A percentile compares a stretch with the other conserved stretches of the same genome.
These are phyloP conservation scores for Channa argus DNA, from an alignment of 2,113 vertebrate species.

Conservation along the genomic window DNA sequence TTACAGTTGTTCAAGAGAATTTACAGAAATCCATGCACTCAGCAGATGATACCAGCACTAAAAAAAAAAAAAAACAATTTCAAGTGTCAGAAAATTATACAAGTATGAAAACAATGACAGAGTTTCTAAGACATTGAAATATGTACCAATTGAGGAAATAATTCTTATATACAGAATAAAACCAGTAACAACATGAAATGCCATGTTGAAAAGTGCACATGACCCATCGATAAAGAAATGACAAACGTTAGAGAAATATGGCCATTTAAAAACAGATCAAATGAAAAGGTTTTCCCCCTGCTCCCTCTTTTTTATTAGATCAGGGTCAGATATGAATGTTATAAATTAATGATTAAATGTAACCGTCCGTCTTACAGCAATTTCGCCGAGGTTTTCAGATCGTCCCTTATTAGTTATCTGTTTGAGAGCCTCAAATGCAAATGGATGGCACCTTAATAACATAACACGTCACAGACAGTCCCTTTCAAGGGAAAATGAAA, in stretches of 20 bases:
- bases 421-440: too few relatives aligned
- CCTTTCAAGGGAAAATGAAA: neutral
- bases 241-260: neutral
- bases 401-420: too few relatives aligned
- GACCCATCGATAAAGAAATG: neutral
- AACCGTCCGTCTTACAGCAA: too few relatives aligned
- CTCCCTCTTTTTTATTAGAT: too few relatives aligned
- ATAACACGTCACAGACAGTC: too few relatives aligned
- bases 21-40: neutral
- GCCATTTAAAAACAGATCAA: neutral
- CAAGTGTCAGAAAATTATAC: constrained; percentile 24
- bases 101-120: constrained; percentile 5
- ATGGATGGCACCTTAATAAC: too few relatives aligned
- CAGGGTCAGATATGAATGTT: too few relatives aligned
- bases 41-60: constrained; percentile 1
- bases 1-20: constrained; percentile 42
- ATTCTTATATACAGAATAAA: constrained; percentile 49
- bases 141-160: constrained; percentile 38
- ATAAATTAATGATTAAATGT: too few relatives aligned
- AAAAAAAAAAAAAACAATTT: constrained; percentile 23
- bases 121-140: constrained; percentile 24
- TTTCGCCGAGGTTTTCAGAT: too few relatives aligned
- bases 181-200: constrained; percentile 35
- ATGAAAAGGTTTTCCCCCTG: too few relatives aligned
- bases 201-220: constrained; percentile 27